Conservation (phyloP, 1,140 invertebrate species). For the Globodera ellingtonae region DNA sequence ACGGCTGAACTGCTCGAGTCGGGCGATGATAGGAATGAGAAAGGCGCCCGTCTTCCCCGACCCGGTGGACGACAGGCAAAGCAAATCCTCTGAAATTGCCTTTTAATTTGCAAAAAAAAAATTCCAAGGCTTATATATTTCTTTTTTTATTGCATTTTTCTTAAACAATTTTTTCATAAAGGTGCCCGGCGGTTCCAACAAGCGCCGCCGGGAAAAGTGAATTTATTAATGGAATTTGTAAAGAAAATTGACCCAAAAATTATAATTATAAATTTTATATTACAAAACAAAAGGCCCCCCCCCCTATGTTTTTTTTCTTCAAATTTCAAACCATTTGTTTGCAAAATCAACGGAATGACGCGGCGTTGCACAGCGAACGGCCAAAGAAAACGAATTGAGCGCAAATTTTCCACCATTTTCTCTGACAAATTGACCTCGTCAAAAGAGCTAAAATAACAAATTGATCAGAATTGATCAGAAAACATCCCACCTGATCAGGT, state of each 20-base stretch:
- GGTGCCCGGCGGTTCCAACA: too few species aligned
- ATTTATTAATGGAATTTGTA: too few species aligned
- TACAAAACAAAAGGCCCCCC: too few species aligned
- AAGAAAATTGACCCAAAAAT: too few species aligned
- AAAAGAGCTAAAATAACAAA: slow-evolving; percentile 15
- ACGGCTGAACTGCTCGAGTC: neutral
- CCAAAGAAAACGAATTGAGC: neutral
- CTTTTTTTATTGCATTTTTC: too few species aligned
- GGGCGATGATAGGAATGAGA: slow-evolving; percentile 26
- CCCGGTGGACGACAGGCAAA: slow-evolving; percentile 20
- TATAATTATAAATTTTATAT: too few species aligned
- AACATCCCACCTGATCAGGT: slow-evolving; percentile 1
- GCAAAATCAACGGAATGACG: slow-evolving; percentile 20
- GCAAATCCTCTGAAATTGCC: slow-evolving; percentile 20
- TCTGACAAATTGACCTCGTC: neutral
- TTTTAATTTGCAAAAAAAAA: neutral
- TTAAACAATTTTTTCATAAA: too few species aligned
- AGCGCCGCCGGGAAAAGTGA: too few species aligned
- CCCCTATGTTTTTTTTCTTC: neutral
- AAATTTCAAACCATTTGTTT: neutral
- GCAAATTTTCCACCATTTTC: slow-evolving; percentile 2
- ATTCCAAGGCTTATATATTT: too few species aligned
- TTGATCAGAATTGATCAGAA: neutral
- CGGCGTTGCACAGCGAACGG: slow-evolving; percentile 17
- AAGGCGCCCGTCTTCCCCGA: slow-evolving; percentile 21